Base-by-base conservation (phyloP, 2,797 vertebrate genomes). In the Muscicapa comitata region DNA sequence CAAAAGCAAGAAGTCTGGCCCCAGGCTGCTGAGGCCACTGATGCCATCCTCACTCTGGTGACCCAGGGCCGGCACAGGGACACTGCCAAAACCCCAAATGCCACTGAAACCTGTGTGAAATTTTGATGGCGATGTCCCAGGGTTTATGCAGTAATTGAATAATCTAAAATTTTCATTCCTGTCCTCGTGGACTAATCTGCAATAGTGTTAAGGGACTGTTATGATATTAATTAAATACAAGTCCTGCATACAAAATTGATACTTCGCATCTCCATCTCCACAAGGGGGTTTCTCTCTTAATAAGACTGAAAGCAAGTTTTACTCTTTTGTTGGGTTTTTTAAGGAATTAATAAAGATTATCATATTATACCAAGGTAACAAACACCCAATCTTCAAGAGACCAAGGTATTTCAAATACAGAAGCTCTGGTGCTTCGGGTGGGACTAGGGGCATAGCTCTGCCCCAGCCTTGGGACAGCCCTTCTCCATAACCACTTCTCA, bases 151-250 rank as follows among this genome's bases (percentile, higher is more conserved):
- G 89, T 94, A 96, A 95, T 77, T 85, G 95, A 96, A 96, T 97
- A 93, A 90, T 91, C 96, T 96, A 79, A 96, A 94, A 94, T 95
- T 95, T 94, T 97, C 95, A 95, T 93, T 89, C 86, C 19, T 86
- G 94, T 95, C 97, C 97, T 97, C 31, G 1, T 35, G 96, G 95
- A 95, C 96, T 96, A 96, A 96, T 95, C 86, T 96, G 94, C 90
- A 92, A 83, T 78, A 93, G 96, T 28, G 77, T 87, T 94, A 74
- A 96, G 96, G 94, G 97, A 97, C 95, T 89, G 91, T 93, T 91
- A 95, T 15, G 94, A 86, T 94, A 96, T 96, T 97, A 97, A 97
- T 97, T 96, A 97, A 97, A 97, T 94, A 94, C 93, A 94, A 91
- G 90, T 90, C 96, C 96, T 82, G 97, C 97, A 96, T 94, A 94